Evolutionary conservation across 2,113 vertebrate genomes (phyloP).

Genomic region (Suricata suricatta): DNA sequence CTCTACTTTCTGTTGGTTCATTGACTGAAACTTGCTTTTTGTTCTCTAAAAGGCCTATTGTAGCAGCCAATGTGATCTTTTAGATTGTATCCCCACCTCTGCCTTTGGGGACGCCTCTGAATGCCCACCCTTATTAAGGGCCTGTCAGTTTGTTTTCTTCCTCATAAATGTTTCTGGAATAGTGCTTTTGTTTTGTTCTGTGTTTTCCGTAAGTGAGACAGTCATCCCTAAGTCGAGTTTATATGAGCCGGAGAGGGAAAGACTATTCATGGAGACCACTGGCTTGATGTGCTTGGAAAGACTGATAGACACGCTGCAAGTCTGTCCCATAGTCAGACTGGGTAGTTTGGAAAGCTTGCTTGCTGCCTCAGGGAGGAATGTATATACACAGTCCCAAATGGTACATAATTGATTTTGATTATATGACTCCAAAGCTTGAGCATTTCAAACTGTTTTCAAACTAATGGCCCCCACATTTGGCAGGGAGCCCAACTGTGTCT

Average conservation of each 20-base stretch:
- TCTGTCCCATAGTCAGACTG: background rate
- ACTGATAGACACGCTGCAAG: background rate
- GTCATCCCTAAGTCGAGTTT: background rate
- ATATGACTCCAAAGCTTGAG: conserved; percentile 51
- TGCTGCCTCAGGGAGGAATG: background rate
- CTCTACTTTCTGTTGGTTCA: background rate
- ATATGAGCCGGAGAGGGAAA: background rate
- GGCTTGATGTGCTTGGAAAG: background rate
- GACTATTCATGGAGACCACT: background rate
- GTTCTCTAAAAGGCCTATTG: background rate
- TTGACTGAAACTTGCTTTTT: background rate
- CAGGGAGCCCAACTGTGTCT: background rate
- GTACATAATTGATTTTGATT: conserved; percentile 66
- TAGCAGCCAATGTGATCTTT: background rate
- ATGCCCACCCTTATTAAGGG: background rate
- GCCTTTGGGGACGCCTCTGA: background rate
- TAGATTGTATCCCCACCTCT: background rate
- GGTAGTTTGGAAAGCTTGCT: background rate
- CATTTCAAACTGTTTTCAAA: conserved; percentile 61
- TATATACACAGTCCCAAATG: background rate
- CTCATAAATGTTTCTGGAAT: background rate
- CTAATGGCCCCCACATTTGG: conserved; percentile 58
- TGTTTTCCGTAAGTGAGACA: background rate
- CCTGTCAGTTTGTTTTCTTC: background rate
- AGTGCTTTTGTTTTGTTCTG: background rate